Percentiles rank a stretch among this genome's conserved stretches.
Conservation (phyloP, 2,113 vertebrate species). For the Urocynchramus pylzowi region DNA sequence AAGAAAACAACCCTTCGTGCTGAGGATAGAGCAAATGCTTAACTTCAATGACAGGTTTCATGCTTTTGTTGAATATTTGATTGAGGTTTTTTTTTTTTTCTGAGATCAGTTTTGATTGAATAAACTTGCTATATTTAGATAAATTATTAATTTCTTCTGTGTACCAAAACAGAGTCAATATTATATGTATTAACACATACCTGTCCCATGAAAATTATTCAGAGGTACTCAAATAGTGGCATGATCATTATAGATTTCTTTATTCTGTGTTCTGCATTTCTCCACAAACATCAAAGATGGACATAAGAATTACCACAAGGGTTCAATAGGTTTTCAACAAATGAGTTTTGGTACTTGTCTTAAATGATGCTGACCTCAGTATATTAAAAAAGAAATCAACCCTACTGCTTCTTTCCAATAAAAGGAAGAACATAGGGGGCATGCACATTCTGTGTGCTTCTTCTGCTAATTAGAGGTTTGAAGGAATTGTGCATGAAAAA, state of each 20-base stretch:
- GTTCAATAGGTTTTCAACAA: neutral
- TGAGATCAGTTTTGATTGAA: neutral
- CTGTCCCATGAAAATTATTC: neutral
- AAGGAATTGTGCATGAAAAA: neutral
- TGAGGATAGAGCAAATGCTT: neutral
- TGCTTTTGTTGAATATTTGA: neutral
- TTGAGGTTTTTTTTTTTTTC: neutral
- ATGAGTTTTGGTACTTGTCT: neutral
- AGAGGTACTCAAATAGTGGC: neutral
- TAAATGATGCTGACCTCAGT: neutral
- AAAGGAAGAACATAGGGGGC: neutral
- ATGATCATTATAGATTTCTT: neutral
- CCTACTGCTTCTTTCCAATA: neutral
- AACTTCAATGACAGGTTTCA: neutral
- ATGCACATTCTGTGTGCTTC: neutral
- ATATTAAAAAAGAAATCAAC: neutral
- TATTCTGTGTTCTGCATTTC: neutral
- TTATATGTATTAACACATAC: neutral
- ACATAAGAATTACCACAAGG: neutral
- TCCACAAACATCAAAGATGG: neutral
- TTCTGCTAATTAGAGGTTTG: slow-evolving; percentile 47
- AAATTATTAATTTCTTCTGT: neutral
- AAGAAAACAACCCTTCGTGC: neutral
- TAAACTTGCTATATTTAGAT: neutral
- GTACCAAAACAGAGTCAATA: neutral